Conservation (phyloP, 1,140 invertebrate genomes). For the Sinella curviseta region DNA sequence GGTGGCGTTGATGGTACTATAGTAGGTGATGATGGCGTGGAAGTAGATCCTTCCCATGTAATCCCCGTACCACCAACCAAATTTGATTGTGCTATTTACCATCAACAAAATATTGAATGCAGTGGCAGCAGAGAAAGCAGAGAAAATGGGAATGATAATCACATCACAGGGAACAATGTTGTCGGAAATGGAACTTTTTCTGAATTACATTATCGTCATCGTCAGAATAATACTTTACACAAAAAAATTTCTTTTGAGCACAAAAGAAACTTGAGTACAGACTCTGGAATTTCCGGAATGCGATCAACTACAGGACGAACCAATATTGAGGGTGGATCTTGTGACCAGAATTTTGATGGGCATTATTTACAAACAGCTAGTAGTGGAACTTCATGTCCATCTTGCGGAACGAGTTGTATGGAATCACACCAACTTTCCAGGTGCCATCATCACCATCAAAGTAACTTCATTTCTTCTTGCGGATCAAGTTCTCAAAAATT, state of each 20-base stretch:
- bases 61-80: no score
- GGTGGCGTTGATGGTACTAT: not conserved
- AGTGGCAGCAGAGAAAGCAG: not conserved
- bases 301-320: not conserved
- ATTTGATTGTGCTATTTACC: no score
- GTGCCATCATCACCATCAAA: not conserved
- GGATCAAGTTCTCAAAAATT: not conserved
- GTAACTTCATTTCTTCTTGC: no score
- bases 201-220: not conserved
- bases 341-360: not conserved
- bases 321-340: not conserved
- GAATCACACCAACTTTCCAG: not conserved
- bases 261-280: not conserved
- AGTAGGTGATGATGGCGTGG: not conserved
- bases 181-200: not conserved
- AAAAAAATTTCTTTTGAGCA: not conserved
- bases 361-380: no score
- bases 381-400: not conserved
- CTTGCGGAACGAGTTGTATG: not conserved
- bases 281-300: not conserved
- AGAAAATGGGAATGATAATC: not conserved
- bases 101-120: not conserved
- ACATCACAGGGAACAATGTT: not conserved
- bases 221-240: no score
- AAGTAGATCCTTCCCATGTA: not conserved